Percentiles rank a stretch among this genome's conserved stretches.
phyloP scores from a whole-genome alignment of 2,888 invertebrate genomes.

The Orthonevra nobilis region DNA sequence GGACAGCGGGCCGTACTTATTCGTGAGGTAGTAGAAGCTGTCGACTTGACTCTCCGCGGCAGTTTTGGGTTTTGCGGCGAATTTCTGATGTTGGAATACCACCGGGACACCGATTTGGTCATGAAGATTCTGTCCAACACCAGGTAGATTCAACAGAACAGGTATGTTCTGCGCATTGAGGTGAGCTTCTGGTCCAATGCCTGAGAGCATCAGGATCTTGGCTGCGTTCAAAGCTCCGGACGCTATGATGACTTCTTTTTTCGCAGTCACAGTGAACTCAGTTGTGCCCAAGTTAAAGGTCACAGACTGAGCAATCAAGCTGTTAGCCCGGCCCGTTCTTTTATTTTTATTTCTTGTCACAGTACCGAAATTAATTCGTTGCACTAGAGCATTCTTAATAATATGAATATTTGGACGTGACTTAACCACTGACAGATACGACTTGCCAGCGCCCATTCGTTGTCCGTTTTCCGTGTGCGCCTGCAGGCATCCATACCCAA shows the following conservation, averaged over 20 bases:
- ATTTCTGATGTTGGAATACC: slow-evolving; percentile 77
- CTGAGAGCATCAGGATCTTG: slow-evolving; percentile 77
- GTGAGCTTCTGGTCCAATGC: slow-evolving; percentile 75
- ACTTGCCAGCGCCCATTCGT: slow-evolving; percentile 88
- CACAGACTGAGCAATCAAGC: slow-evolving; percentile 81
- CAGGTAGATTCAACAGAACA: slow-evolving; percentile 72
- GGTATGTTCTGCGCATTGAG: slow-evolving; percentile 72
- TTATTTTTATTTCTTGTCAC: no score
- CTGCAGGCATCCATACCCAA: slow-evolving; percentile 81
- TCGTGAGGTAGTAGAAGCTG: slow-evolving; percentile 80
- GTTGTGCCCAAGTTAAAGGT: slow-evolving; percentile 81
- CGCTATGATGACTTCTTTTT: slow-evolving; percentile 75
- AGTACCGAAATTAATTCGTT: slow-evolving; percentile 81
- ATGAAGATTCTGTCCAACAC: slow-evolving; percentile 88
- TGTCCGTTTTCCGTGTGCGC: slow-evolving; percentile 83
- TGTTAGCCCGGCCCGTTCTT: no score
- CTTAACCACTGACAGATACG: slow-evolving; percentile 83
- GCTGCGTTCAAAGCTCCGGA: slow-evolving; percentile 77
- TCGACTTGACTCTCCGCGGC: slow-evolving; percentile 74
- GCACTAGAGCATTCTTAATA: slow-evolving; percentile 82
- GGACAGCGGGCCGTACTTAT: slow-evolving; percentile 80
- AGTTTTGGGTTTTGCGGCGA: slow-evolving; percentile 55
- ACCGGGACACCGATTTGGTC: slow-evolving; percentile 85
- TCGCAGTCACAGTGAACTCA: slow-evolving; percentile 75
- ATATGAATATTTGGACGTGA: slow-evolving; percentile 83